Conservation (phyloP, 1,140 invertebrate species). For the Panonychus citri region DNA sequence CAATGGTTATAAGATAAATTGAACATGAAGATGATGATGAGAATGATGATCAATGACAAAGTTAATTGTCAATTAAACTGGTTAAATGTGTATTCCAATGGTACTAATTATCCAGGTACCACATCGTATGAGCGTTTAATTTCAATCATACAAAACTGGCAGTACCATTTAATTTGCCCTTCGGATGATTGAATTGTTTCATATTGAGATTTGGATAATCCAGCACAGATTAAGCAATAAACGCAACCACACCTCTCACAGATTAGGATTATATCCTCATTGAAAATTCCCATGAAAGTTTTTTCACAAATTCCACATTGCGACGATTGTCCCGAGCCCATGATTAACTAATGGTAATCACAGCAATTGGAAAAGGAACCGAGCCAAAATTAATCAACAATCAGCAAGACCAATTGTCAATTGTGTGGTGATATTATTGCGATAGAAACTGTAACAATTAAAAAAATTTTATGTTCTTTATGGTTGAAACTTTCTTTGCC, state of each 20-base stretch:
- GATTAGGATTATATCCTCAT: not conserved
- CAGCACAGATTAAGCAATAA: slow-evolving; percentile 3
- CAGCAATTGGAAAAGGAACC: too few relatives aligned
- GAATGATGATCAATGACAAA: too few relatives aligned
- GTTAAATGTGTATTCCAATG: too few relatives aligned
- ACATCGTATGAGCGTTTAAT: not conserved
- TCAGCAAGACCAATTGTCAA: too few relatives aligned
- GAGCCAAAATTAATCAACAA: too few relatives aligned
- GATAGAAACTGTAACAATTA: too few relatives aligned
- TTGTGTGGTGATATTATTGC: too few relatives aligned
- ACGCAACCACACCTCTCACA: slow-evolving; percentile 2
- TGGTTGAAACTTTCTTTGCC: too few relatives aligned
- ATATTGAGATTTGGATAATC: not conserved
- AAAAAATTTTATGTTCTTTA: too few relatives aligned
- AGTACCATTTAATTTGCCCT: slow-evolving; percentile 2
- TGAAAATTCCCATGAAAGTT: slow-evolving; percentile 1
- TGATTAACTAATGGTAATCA: not conserved
- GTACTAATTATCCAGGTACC: not conserved
- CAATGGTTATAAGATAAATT: too few relatives aligned
- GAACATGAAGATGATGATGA: too few relatives aligned
- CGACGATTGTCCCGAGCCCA: not conserved
- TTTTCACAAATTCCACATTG: slow-evolving; percentile 3
- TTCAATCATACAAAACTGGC: not conserved
- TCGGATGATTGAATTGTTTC: not conserved
- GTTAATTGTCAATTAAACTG: too few relatives aligned